These are phyloP conservation scores for Parus major DNA, from an alignment of 2,113 vertebrate genomes.

Conservation along the genomic window DNA sequence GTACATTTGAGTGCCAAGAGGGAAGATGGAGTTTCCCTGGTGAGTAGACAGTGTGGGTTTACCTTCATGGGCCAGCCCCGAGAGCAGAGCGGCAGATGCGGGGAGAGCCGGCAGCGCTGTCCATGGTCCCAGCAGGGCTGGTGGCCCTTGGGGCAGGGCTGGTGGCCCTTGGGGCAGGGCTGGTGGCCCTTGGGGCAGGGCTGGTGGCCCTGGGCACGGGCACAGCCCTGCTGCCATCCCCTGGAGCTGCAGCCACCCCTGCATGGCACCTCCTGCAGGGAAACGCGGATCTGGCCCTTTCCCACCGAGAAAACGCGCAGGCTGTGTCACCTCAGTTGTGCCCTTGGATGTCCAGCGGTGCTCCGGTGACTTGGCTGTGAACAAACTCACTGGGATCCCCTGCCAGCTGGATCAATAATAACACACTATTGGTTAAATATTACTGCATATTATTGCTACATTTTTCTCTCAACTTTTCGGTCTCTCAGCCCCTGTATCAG, in stretches of 20 bases:
- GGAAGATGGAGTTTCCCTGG: background rate
- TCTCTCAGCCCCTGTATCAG: background rate
- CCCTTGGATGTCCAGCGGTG: background rate
- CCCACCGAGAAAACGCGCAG: background rate
- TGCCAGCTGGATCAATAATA: background rate
- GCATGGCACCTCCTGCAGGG: no score
- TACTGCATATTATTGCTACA: background rate
- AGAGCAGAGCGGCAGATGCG: no score
- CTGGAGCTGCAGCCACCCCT: no score
- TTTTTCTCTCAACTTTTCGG: background rate
- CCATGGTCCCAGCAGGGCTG: no score
- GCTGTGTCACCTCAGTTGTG: background rate
- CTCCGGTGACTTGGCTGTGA: background rate
- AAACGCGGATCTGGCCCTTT: rapidly evolving
- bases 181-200: no score
- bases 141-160: no score
- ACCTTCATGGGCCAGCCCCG: background rate
- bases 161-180: no score
- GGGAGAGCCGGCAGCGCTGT: no score
- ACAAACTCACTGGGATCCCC: background rate
- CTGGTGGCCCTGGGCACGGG: no score
- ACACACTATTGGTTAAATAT: background rate
- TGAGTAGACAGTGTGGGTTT: background rate
- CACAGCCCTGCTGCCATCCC: no score
- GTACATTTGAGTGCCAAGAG: background rate